Percentiles rank a stretch among this genome's conserved stretches.
These are phyloP conservation scores for Atethmia centrago DNA, from an alignment of 2,888 invertebrate species.

Conservation along the genomic window DNA sequence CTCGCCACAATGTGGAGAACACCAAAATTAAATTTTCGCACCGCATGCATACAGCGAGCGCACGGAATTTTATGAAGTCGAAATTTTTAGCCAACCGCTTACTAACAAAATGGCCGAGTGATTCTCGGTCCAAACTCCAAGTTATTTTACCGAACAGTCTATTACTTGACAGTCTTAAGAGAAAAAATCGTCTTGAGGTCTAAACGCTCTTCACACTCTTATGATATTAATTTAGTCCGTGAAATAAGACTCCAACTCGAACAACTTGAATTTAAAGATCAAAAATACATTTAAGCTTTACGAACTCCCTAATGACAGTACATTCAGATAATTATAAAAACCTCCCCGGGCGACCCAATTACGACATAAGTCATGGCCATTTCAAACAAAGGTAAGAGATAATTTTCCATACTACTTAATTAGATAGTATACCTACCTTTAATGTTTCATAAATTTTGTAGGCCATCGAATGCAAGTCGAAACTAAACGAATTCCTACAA, in stretches of 20 bases:
- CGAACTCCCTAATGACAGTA: not conserved
- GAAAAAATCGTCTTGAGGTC: not conserved
- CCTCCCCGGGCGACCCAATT: not conserved
- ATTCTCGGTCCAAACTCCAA: not conserved
- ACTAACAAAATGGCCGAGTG: not conserved
- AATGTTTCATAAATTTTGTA: conserved; percentile 4
- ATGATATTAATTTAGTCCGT: not conserved
- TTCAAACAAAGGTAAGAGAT: conserved; percentile 3
- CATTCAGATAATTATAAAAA: not conserved
- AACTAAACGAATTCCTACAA: conserved; percentile 46
- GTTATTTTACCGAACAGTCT: not conserved
- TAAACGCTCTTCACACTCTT: not conserved
- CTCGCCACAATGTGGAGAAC: conserved; percentile 5
- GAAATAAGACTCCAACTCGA: not conserved
- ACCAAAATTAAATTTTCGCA: not conserved
- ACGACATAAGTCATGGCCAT: not conserved
- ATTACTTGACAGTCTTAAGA: not conserved
- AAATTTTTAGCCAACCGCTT: conserved; percentile 2
- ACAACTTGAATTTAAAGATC: not conserved
- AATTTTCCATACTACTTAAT: not conserved
- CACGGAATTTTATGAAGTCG: conserved; percentile 9
- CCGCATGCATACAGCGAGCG: not conserved
- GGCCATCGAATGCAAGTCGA: conserved; percentile 12
- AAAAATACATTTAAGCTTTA: not conserved
- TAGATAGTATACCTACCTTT: not conserved